Evolutionary conservation across 1,140 invertebrate genomes (phyloP).

Genomic region (Drosophila pallidifrons): DNA sequence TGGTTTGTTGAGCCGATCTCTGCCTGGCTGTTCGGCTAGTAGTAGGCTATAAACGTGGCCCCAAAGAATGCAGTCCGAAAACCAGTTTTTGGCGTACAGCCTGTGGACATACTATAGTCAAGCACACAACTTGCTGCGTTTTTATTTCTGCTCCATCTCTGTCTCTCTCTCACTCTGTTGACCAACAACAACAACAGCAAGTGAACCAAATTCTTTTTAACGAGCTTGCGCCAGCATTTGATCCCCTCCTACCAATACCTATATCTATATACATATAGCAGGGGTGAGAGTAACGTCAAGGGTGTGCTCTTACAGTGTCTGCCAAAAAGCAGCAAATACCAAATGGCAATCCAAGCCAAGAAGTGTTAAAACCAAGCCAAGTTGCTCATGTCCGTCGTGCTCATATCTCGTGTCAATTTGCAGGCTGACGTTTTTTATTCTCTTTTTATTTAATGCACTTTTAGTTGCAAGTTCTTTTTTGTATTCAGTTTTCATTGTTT

Average conservation of each 20-base stretch:
- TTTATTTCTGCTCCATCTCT: conserved; percentile 16
- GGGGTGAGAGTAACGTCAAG: conserved; percentile 16
- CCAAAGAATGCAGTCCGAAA: conserved; percentile 81
- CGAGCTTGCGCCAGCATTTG: conserved; percentile 82
- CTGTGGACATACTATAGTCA: conserved; percentile 58
- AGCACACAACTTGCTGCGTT: conserved; percentile 44
- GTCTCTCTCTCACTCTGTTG: not conserved
- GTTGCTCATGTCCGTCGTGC: conserved; percentile 75
- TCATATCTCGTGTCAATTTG: conserved; percentile 82
- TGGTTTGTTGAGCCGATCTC: conserved; percentile 39
- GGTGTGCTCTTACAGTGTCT: conserved; percentile 44
- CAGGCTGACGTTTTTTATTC: conserved; percentile 70
- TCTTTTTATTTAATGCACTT: conserved; percentile 64
- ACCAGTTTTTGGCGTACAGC: conserved; percentile 79
- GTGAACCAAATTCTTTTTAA: conserved; percentile 84
- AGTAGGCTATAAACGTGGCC: conserved; percentile 77
- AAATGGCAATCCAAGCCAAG: conserved; percentile 62
- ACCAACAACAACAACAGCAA: conserved; percentile 73
- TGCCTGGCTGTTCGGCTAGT: conserved; percentile 30
- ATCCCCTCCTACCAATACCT: conserved; percentile 36
- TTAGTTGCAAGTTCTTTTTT: conserved; percentile 59
- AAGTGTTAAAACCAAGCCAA: conserved; percentile 80
- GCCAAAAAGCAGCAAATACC: conserved; percentile 46
- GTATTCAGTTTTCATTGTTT: conserved; percentile 45
- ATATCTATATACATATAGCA: conserved; percentile 13